Evolutionary conservation across 2,113 vertebrate species (phyloP).

Genomic region (Galbula dea): DNA sequence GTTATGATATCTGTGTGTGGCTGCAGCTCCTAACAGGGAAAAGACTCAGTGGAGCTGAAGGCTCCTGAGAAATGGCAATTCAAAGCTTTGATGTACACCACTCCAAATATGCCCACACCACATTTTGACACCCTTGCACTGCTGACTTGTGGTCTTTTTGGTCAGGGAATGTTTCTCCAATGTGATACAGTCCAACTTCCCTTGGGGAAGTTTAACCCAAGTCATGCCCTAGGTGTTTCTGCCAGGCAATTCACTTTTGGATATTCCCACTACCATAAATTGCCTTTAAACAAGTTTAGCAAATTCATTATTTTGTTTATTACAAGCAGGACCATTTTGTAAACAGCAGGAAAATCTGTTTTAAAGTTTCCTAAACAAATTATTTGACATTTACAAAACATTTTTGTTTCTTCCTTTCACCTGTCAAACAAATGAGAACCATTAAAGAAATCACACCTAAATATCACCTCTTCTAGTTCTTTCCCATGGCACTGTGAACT

Average conservation of each 20-base stretch:
- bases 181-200: neutral
- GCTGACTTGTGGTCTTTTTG: neutral
- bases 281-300: neutral
- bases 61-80: neutral
- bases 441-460: neutral
- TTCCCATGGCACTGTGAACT: neutral
- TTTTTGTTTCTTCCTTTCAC: constrained; percentile 1
- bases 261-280: neutral
- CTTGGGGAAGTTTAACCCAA: neutral
- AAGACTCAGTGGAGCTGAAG: neutral
- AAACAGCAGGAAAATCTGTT: neutral
- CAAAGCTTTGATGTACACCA: neutral
- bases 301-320: neutral
- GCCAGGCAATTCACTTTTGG: neutral
- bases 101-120: neutral
- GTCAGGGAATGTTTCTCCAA: neutral
- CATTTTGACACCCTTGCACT: neutral
- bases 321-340: neutral
- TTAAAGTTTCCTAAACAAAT: neutral
- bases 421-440: neutral
- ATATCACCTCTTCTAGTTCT: neutral
- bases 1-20: neutral
- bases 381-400: neutral
- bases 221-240: neutral
- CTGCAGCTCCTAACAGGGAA: neutral